These are phyloP conservation scores for Andrena minutula DNA, from an alignment of 2,888 invertebrate species.

Conservation along the genomic window DNA sequence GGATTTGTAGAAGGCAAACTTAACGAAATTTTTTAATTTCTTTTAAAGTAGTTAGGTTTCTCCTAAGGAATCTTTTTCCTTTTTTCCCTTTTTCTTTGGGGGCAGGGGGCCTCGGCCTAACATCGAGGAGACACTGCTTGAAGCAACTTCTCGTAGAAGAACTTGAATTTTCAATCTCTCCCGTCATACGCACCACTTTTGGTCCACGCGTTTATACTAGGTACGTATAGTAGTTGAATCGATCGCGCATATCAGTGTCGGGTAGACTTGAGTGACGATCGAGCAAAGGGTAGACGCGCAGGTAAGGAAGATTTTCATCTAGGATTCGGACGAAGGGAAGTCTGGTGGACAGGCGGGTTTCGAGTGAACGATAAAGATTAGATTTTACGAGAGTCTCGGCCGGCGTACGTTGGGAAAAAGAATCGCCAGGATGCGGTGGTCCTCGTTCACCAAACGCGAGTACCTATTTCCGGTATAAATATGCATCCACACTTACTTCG, in stretches of 20 bases:
- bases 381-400: slow-evolving; percentile 60
- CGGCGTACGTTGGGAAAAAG: slow-evolving; percentile 5
- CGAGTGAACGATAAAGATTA: slow-evolving; percentile 57
- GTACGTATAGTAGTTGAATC: background rate
- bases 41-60: too few relatives aligned
- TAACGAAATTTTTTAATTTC: too few relatives aligned
- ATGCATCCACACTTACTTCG: slow-evolving; percentile 29
- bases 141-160: too few relatives aligned
- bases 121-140: background rate
- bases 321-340: slow-evolving; percentile 37
- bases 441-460: slow-evolving; percentile 20
- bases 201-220: too few relatives aligned
- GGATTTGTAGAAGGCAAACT: too few relatives aligned
- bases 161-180: too few relatives aligned
- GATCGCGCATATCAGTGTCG: background rate
- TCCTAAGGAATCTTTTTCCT: too few relatives aligned
- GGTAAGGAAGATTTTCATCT: slow-evolving; percentile 63
- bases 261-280: background rate
- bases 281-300: slow-evolving; percentile 7
- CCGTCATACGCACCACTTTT: too few relatives aligned
- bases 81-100: too few relatives aligned
- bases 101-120: too few relatives aligned
- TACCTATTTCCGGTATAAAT: slow-evolving; percentile 54
- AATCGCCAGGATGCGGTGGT: slow-evolving; percentile 15
- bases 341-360: slow-evolving; percentile 18